Base-by-base conservation (phyloP, 2,797 vertebrate species). In the Avahi laniger region DNA sequence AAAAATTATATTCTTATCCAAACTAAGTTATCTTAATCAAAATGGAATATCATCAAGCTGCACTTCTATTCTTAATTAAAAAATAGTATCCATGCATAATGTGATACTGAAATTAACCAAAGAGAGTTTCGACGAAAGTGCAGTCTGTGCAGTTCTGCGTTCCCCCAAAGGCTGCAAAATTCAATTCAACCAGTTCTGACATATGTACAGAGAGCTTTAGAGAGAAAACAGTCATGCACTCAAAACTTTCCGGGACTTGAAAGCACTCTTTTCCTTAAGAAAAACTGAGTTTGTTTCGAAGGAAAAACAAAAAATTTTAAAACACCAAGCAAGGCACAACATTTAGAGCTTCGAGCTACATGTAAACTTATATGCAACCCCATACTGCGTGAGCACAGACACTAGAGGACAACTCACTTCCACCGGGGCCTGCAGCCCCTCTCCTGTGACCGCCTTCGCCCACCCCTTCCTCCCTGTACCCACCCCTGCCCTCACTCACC, bases 1-100 rank as follows among this genome's bases (percentile, higher is more conserved):
- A 93, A 91, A 92, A 83, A 67, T 72, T 89, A 79, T 54, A 76
- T 65, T 95, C 57, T 35, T 76, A 86, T 75, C 59, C 63, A 95
- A 84, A 13, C 43, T 84, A 46, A 90, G 41, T 46, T 81, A 50
- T 80, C 69, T 94, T 80, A 92, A 67, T 96, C 81, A 92, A 95
- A 93, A 69, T 81, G 86, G 9, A 75, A 46, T 65, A 33, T 81
- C 92, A 91, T 95, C 61, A 91, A 92, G 43, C 35, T 87, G 10
- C 15, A 65, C 52, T 73, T 95, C 95, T 33, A 93, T 92, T 92
- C 41, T 86, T 84, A 91, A 63, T 95, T 61, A 72, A 84, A 80
- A 79, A 73, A 59, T 30, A 46, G 73, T 89, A 84, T 46, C 38
- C 70, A 52, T 85, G 38, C 20, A 63, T 89, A 92, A 94, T 73